Conservation (phyloP, 2,113 vertebrate genomes). For the Poecilia latipinna region DNA sequence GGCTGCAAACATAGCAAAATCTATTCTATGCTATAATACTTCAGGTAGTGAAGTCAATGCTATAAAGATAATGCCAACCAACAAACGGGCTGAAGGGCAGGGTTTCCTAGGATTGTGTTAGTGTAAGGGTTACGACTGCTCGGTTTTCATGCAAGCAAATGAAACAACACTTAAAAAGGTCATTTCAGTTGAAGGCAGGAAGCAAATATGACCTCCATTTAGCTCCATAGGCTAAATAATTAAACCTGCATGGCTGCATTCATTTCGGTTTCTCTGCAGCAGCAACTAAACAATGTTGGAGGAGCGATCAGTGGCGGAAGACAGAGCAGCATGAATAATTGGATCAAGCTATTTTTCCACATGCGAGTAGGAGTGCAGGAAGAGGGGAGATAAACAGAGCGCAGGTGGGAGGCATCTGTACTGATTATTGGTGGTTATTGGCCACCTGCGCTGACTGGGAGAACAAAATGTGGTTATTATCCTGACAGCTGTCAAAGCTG, state of each 20-base stretch:
- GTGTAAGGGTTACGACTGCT: slow-evolving; percentile 10
- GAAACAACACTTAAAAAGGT: slow-evolving; percentile 10
- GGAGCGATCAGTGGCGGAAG: slow-evolving; percentile 29
- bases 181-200: slow-evolving; percentile 12
- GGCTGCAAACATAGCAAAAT: slow-evolving; percentile 11
- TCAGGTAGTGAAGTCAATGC: slow-evolving; percentile 7
- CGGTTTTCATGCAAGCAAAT: slow-evolving; percentile 15
- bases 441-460: slow-evolving; percentile 31
- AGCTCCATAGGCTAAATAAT: not conserved
- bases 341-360: slow-evolving; percentile 60
- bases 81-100: slow-evolving; percentile 58
- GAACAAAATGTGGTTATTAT: slow-evolving; percentile 34
- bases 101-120: slow-evolving; percentile 74
- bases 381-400: not conserved
- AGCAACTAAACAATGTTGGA: not conserved
- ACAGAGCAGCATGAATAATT: slow-evolving; percentile 51
- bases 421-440: slow-evolving; percentile 47
- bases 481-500: slow-evolving; percentile 22
- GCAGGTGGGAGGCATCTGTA: slow-evolving; percentile 49
- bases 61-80: slow-evolving; percentile 36
- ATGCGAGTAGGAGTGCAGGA: slow-evolving; percentile 48
- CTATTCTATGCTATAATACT: slow-evolving; percentile 27
- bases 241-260: not conserved
- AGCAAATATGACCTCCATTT: slow-evolving; percentile 2
- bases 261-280: slow-evolving; percentile 13